Evolutionary conservation across 2,888 invertebrate genomes (phyloP).

Genomic region (Chaetogeoica ovagalla): DNA sequence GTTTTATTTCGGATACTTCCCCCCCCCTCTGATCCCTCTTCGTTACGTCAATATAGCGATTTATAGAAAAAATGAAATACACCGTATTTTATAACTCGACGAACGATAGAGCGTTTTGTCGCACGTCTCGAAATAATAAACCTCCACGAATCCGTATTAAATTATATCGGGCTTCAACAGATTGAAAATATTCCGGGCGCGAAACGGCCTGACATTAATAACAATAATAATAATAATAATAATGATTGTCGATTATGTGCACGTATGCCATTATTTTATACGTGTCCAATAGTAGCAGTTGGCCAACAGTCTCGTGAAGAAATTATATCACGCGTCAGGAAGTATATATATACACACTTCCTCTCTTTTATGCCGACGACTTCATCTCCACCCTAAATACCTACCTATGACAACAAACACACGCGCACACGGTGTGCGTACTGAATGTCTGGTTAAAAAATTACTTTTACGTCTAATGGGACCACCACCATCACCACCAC

Average conservation of each 20-base stretch:
- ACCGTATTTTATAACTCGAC: not conserved
- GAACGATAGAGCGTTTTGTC: not conserved
- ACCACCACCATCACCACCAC: not conserved
- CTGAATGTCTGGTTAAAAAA: slow-evolving; percentile 39
- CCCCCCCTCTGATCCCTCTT: no score
- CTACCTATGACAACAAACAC: slow-evolving; percentile 21
- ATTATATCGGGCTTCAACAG: slow-evolving; percentile 30
- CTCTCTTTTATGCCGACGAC: slow-evolving; percentile 51
- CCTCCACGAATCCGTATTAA: not conserved
- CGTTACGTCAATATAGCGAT: not conserved
- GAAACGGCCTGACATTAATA: slow-evolving; percentile 28
- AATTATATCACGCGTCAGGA: slow-evolving; percentile 53
- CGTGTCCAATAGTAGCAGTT: slow-evolving; percentile 26
- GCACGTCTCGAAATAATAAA: slow-evolving; percentile 21
- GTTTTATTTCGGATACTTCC: no score
- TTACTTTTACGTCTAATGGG: not conserved
- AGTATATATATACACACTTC: slow-evolving; percentile 47
- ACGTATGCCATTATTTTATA: slow-evolving; percentile 51
- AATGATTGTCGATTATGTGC: slow-evolving; percentile 22
- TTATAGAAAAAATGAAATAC: slow-evolving; percentile 8
- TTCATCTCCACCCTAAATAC: slow-evolving; percentile 52
- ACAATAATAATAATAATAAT: not conserved
- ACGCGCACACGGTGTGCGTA: slow-evolving; percentile 7
- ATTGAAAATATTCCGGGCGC: slow-evolving; percentile 21
- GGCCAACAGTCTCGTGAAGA: slow-evolving; percentile 49